Conservation (phyloP, 2,797 vertebrate species). For the Phrynocephalus vlangalii region DNA sequence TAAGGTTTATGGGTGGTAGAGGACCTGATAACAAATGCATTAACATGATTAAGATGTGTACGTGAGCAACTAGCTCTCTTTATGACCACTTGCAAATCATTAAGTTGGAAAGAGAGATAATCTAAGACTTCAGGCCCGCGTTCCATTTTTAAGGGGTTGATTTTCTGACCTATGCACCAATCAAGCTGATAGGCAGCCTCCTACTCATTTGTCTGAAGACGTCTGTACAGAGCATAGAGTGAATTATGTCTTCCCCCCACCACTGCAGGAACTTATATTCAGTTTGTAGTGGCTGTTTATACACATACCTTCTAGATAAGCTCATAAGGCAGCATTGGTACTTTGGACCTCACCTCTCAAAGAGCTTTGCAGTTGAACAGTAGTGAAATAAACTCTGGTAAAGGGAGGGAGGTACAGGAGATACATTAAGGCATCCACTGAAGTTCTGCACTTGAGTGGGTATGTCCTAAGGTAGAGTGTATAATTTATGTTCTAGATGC, state of each 20-base stretch:
- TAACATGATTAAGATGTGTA: neutral
- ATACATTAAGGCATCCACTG: neutral
- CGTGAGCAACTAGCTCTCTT: conserved; percentile 22
- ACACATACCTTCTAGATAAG: conserved; percentile 26
- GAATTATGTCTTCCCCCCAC: neutral
- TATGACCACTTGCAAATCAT: conserved; percentile 30
- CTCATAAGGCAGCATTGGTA: conserved; percentile 19
- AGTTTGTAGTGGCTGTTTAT: neutral
- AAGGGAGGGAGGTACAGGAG: too few relatives aligned
- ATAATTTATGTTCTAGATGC: neutral
- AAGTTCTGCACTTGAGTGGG: neutral
- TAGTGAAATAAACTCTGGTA: conserved; percentile 27
- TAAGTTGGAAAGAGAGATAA: conserved; percentile 27
- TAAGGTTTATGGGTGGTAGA: neutral
- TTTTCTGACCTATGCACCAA: conserved; percentile 18
- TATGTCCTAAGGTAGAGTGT: neutral
- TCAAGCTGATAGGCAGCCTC: conserved; percentile 19
- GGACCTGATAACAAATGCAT: neutral
- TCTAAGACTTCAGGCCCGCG: neutral
- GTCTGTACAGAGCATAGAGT: neutral
- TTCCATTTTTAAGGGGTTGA: neutral
- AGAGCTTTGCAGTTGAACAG: conserved; percentile 28
- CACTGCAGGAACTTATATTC: neutral
- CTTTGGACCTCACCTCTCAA: conserved; percentile 59
- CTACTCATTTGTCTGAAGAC: neutral